phyloP scores from a whole-genome alignment of 35 echinoderm and acorn worm species.

The Anneissia japonica region DNA sequence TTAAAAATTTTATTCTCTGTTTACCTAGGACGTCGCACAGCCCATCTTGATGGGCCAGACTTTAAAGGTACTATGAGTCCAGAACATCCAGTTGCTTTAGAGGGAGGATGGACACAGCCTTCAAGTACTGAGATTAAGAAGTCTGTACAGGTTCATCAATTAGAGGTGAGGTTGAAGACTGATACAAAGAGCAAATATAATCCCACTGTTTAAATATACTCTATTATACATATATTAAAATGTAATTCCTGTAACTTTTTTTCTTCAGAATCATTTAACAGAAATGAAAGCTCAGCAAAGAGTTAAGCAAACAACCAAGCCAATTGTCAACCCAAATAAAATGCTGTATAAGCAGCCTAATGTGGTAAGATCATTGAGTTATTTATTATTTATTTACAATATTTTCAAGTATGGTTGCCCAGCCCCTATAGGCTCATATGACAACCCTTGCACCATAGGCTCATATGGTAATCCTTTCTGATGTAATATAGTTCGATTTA shows the following conservation, averaged over 20 bases:
- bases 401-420: too few relatives aligned
- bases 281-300: conserved; percentile 82
- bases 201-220: background rate
- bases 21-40: conserved; percentile 69
- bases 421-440: too few relatives aligned
- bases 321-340: conserved; percentile 63
- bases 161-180: conserved; percentile 49
- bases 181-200: background rate
- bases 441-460: too few relatives aligned
- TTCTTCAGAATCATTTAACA: conserved; percentile 59
- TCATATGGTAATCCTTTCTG: too few relatives aligned
- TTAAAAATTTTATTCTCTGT: background rate
- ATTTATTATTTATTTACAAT: too few relatives aligned
- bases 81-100: conserved; percentile 75
- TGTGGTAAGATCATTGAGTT: conserved; percentile 40
- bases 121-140: conserved; percentile 62
- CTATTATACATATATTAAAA: background rate
- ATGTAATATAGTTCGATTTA: background rate
- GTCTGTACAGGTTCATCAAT: conserved; percentile 64
- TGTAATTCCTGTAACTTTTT: too few relatives aligned
- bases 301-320: conserved; percentile 41
- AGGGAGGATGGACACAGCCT: conserved; percentile 92
- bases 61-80: conserved; percentile 73
- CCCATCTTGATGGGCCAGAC: conserved; percentile 50
- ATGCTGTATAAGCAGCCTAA: conserved; percentile 78